phyloP scores from a whole-genome alignment of 2,113 vertebrate species.

The Progne subis region DNA sequence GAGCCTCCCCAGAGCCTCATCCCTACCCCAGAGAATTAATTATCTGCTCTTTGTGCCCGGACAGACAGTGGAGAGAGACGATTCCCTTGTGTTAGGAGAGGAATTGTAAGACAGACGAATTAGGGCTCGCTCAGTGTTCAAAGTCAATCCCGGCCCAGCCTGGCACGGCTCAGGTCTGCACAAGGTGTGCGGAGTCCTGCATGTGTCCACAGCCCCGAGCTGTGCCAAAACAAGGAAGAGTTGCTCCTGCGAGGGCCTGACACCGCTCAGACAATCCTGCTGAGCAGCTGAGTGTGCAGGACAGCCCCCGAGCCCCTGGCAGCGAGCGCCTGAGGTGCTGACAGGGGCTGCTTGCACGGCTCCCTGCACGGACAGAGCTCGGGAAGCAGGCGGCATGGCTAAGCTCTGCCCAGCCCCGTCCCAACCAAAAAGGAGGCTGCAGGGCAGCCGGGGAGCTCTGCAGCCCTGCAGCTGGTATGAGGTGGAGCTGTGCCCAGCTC shows the following conservation, averaged over 20 bases:
- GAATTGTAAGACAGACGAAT: constrained; percentile 9
- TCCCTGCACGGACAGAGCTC: neutral
- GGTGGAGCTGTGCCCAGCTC: neutral
- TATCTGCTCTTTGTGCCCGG: constrained; percentile 45
- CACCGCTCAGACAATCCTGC: neutral
- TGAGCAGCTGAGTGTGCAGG: neutral
- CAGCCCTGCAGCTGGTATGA: neutral
- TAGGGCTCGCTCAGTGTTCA: neutral
- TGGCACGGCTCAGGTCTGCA: neutral
- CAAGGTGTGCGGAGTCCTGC: neutral
- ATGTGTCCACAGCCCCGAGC: rapidly evolving
- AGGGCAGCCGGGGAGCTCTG: neutral
- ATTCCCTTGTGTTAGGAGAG: neutral
- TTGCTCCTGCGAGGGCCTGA: neutral
- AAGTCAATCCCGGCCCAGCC: neutral
- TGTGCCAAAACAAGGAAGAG: neutral
- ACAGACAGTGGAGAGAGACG: neutral
- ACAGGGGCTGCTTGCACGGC: neutral
- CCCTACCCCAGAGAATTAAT: constrained; percentile 61
- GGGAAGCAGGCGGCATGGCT: neutral
- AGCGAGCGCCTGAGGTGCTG: rapidly evolving
- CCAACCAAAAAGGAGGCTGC: neutral
- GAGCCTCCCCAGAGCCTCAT: constrained; percentile 44
- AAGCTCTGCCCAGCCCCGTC: neutral
- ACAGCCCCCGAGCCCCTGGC: rapidly evolving